Base-by-base conservation (phyloP, 2,888 invertebrate genomes). In the Ochropacha duplaris region DNA sequence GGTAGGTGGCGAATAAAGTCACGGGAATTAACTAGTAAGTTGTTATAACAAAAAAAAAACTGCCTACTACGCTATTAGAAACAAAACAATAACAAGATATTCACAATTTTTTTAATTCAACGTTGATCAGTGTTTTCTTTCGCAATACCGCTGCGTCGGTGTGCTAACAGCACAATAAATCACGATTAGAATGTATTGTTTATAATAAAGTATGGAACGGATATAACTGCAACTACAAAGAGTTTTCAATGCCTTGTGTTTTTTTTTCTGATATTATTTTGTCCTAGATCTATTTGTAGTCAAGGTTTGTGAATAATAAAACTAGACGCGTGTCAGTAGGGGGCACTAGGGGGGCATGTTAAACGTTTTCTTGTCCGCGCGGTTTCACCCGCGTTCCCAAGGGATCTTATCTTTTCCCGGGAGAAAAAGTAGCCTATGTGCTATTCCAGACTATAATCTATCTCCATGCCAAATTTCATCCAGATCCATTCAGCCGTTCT, bases 301-400 rank as follows among this genome's bases (percentile, higher is more conserved):
- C 51, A 52, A 52, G 52, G 52, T 52, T 31, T 22, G 31, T 52
- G 31, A 31, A 51, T 52, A 31, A 22, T 31, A 52, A 52, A 52
- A 19, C 6, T 9, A n/a, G 52, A 12, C 51, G 26, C 50, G n/a
- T 44, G 50, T n/a, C 14, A 2, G 11, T 11, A 4, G 19, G 19
- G 16, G 22, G 51, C 3, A n/a, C n/a, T n/a, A n/a, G n/a, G n/a
- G n/a, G n/a, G n/a, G n/a, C 19, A 12, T 11, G 6, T 4, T 51
- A 31, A 19, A 52, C 24, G 31, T 31, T 28, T 52, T 52, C 31
- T 44, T 19, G 19, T n/a, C n/a, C n/a, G n/a, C n/a, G n/a, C n/a
- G n/a, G n/a, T n/a, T n/a, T n/a, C n/a, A n/a, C n/a, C n/a, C n/a
- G n/a, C n/a, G n/a, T n/a, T n/a, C n/a, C n/a, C n/a, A n/a, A n/a